Evolutionary conservation across 2,888 invertebrate species (phyloP).

Genomic region (Caradrina clavipalpis): DNA sequence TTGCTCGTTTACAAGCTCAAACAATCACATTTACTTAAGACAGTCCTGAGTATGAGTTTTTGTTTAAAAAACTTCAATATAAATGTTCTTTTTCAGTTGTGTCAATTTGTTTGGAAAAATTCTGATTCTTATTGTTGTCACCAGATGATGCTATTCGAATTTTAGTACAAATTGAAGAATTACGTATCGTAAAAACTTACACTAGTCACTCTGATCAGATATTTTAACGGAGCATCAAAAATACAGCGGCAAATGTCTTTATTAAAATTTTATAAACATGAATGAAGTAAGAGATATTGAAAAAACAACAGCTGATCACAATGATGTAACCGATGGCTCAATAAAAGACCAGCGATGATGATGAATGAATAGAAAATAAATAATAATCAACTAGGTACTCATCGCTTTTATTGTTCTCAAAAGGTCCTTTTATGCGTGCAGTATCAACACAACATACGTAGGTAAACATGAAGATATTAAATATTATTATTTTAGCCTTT

Average conservation of each 20-base stretch:
- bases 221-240: not conserved
- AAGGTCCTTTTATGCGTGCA: not conserved
- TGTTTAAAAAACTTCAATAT: too few species aligned
- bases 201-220: too few species aligned
- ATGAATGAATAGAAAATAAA: not conserved
- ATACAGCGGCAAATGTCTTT: too few species aligned
- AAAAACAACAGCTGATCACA: not conserved
- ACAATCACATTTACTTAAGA: not conserved
- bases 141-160: too few species aligned
- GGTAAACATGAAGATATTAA: not conserved
- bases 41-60: too few species aligned
- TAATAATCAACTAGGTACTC: not conserved
- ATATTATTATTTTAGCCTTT: too few species aligned
- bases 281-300: not conserved
- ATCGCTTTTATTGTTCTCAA: slow-evolving; percentile 1
- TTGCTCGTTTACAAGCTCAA: not conserved
- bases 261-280: not conserved
- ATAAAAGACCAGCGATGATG: not conserved
- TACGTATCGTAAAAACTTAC: too few species aligned
- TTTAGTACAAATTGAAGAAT: too few species aligned
- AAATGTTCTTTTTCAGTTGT: too few species aligned
- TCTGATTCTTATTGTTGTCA: too few species aligned
- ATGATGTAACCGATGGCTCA: not conserved
- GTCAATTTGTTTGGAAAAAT: too few species aligned
- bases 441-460: not conserved